Evolutionary conservation across 2,113 vertebrate species (phyloP), one percentile per base, ranked within the genome.

Genomic region (Mustela nigripes): DNA sequence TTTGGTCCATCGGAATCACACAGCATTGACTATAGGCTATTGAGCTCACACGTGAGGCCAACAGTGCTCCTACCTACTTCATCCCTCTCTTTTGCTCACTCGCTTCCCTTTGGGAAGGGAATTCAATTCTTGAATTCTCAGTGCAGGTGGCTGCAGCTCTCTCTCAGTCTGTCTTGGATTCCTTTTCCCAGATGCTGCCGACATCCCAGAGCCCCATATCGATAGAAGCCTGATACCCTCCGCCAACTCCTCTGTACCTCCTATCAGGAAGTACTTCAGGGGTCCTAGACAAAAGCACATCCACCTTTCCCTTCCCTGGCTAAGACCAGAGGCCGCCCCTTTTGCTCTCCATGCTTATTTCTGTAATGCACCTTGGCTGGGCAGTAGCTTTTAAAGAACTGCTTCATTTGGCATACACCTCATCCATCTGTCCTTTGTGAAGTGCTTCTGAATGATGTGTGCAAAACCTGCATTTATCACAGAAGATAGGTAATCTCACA

Each of bases 391-490:
- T 88, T 65, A 39, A 67, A 76, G 48, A 94, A 28, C 42, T 69
- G 71, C 56, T 81, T 85, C 26, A 4, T 36, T 95, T 65, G 42
- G 60, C 79, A 76, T 39, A 33, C 16, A n/a, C n/a, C 63, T 56
- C 10, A 1, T 12, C 63, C 36, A 39, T 79, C 60, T 93, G 65
- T 42, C 69, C 45, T 85, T 71, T 50, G 45, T 50, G 76, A 48
- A 93, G 28, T 63, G 33, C 71, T 82, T n/a, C 14, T 81, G 85
- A 94, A 91, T 39, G 65, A 62, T 89, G 42, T 48, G 78, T 81
- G 58, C 36, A 85, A 79, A 92, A 9, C 24, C 26, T 26, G 11
- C 65, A 88, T 91, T 86, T 21, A 53, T 86, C 89, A 96, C 85
- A 56, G 62, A 31, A 91, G 63, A 97, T 36, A 31, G 26, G 67